Conservation (phyloP, 1,140 invertebrate species). For the Acyrthosiphon pisum region DNA sequence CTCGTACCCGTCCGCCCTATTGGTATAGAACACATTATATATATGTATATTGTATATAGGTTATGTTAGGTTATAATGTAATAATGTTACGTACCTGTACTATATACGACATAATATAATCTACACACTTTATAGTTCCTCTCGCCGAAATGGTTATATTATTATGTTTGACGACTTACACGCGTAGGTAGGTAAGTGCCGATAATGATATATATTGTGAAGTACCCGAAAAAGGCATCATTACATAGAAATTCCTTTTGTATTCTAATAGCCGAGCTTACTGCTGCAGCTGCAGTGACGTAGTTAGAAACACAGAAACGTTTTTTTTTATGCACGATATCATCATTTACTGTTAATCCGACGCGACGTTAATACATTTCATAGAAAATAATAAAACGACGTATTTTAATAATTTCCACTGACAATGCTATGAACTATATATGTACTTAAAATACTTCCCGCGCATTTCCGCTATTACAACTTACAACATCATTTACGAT, state of each 20-base stretch:
- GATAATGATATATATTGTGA: neutral
- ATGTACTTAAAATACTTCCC: neutral
- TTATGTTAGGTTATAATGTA: neutral
- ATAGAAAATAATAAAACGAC: neutral
- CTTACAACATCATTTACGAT: too few species aligned
- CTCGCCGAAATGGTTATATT: neutral
- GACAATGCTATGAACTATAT: neutral
- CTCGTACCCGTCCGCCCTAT: too few species aligned
- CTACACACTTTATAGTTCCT: neutral
- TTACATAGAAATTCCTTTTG: neutral
- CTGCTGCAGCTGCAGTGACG: neutral
- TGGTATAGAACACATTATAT: too few species aligned
- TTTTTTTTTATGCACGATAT: neutral
- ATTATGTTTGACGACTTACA: neutral
- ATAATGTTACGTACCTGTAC: neutral
- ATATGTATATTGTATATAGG: too few species aligned
- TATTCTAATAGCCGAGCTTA: constrained; percentile 11
- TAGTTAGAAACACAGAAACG: neutral
- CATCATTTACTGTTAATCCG: neutral
- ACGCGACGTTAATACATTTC: neutral
- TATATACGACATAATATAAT: neutral
- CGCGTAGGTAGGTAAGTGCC: neutral
- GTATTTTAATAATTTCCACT: neutral
- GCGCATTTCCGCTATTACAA: neutral
- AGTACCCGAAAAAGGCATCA: neutral